A percentile compares a stretch with the other conserved stretches of the same genome.
These are phyloP conservation scores for Limosa lapponica DNA, from an alignment of 2,797 vertebrate species.

Conservation along the genomic window DNA sequence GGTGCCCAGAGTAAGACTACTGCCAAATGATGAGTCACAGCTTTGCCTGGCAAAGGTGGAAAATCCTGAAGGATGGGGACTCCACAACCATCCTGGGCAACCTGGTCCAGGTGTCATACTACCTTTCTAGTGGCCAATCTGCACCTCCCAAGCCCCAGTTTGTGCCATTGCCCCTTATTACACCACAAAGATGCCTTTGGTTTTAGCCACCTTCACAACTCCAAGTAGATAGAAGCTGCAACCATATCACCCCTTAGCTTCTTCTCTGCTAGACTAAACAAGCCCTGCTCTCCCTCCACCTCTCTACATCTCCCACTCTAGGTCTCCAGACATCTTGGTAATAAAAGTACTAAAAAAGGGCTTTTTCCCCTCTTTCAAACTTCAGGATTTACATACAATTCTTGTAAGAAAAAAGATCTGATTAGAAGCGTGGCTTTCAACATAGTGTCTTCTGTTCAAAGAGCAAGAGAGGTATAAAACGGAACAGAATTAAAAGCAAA, in stretches of 20 bases:
- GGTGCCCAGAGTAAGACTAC: fast-evolving
- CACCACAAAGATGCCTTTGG: neutral
- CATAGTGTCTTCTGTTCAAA: neutral
- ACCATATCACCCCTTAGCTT: neutral
- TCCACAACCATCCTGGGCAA: neutral
- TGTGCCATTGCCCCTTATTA: neutral
- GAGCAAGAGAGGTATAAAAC: neutral
- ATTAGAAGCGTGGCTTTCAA: neutral
- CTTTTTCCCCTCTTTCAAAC: neutral
- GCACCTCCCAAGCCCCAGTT: neutral
- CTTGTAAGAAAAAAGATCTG: neutral
- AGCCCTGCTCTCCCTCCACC: neutral
- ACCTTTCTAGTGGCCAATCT: neutral
- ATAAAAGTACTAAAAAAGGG: neutral
- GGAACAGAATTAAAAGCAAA: neutral
- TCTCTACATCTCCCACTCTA: neutral
- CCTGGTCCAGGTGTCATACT: neutral
- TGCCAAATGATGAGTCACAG: neutral
- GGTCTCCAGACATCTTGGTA: neutral
- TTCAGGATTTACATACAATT: neutral
- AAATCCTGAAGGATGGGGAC: neutral
- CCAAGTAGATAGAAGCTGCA: neutral
- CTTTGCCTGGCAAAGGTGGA: neutral
- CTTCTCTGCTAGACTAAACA: neutral
- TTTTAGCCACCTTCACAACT: neutral